Evolutionary conservation across 2,888 invertebrate genomes (phyloP).

Genomic region (Noctua janthina): DNA sequence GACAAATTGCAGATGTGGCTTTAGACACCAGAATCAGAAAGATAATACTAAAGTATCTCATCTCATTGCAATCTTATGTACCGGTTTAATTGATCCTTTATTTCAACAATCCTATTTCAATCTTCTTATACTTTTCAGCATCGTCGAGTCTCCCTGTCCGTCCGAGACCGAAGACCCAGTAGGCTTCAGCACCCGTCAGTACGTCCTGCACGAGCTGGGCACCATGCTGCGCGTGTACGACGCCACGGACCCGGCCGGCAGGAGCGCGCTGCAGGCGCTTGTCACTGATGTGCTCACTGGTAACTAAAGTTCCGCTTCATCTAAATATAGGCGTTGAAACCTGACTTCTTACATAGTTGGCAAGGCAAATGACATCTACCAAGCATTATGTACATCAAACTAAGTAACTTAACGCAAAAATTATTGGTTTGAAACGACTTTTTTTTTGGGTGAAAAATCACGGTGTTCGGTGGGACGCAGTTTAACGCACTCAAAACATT

Average conservation of each 20-base stretch:
- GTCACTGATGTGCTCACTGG: constrained; percentile 82
- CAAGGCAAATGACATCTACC: too few species aligned
- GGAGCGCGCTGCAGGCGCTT: constrained; percentile 80
- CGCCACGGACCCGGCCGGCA: constrained; percentile 90
- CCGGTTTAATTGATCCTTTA: background rate
- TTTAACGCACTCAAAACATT: too few species aligned
- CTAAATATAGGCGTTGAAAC: background rate
- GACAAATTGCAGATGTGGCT: too few species aligned
- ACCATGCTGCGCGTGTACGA: constrained; percentile 90
- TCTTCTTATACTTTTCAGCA: constrained; percentile 69
- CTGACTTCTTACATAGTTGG: background rate
- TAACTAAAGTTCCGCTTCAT: constrained; percentile 41
- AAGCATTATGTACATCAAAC: too few species aligned
- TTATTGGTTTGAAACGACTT: too few species aligned
- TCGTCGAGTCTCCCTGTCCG: constrained; percentile 87
- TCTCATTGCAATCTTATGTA: background rate
- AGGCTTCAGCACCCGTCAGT: constrained; percentile 87
- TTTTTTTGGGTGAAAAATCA: too few species aligned
- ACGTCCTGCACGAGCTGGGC: constrained; percentile 90
- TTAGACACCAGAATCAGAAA: background rate
- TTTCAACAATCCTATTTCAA: background rate
- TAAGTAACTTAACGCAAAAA: too few species aligned
- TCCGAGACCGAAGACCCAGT: constrained; percentile 79
- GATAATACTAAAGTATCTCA: too few species aligned
- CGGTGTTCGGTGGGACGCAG: too few species aligned